phyloP scores from a whole-genome alignment of 2,888 invertebrate species.

The Eupithecia centaureata region DNA sequence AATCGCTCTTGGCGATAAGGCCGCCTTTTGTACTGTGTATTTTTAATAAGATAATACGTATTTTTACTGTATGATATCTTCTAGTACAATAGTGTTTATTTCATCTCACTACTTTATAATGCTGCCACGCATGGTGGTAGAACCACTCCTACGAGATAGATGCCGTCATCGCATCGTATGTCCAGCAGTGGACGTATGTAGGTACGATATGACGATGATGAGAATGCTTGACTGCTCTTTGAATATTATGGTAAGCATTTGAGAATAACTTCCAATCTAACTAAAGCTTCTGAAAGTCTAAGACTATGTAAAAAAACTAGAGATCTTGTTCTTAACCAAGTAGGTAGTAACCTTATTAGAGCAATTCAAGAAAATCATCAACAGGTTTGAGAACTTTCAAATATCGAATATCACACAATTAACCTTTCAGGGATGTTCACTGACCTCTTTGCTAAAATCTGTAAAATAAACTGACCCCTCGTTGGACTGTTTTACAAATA shows the following conservation, averaged over 20 bases:
- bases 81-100: no score
- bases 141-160: no score
- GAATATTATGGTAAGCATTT: neutral
- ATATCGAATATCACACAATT: neutral
- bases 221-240: neutral
- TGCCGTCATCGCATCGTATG: no score
- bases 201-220: no score
- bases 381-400: neutral
- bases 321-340: neutral
- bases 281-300: neutral
- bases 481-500: neutral
- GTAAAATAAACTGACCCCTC: slow-evolving; percentile 1
- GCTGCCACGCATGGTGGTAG: no score
- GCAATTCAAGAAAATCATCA: neutral
- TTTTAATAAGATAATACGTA: no score
- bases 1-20: no score
- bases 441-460: neutral
- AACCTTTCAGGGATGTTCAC: neutral
- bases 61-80: no score
- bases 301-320: neutral
- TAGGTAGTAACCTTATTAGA: neutral
- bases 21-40: no score
- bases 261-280: neutral
- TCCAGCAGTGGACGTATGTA: no score
- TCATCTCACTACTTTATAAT: no score